Evolutionary conservation across 1,140 invertebrate genomes (phyloP).

Genomic region (Venturia canescens): DNA sequence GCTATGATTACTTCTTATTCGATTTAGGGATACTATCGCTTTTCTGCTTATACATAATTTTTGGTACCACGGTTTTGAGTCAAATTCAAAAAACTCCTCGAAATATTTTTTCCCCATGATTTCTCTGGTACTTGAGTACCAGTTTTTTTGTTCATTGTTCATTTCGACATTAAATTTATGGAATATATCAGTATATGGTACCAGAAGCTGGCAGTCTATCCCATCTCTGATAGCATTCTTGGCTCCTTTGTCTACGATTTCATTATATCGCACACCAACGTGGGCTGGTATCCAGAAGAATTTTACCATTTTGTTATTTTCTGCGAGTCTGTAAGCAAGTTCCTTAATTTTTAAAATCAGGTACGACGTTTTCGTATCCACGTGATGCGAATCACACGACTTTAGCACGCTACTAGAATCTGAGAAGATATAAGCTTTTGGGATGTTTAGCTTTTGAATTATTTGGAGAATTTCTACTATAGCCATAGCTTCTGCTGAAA

Average conservation of each 20-base stretch:
- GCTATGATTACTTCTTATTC: neutral
- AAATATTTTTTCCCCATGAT: neutral
- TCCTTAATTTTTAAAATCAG: slow-evolving; percentile 4
- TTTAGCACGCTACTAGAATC: slow-evolving; percentile 8
- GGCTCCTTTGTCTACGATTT: neutral
- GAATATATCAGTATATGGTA: neutral
- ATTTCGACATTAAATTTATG: neutral
- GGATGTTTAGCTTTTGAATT: neutral
- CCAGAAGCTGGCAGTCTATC: neutral
- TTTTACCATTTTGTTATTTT: neutral
- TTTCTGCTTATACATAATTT: neutral
- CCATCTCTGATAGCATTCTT: slow-evolving; percentile 7
- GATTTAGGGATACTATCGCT: neutral
- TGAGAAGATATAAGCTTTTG: slow-evolving; percentile 2
- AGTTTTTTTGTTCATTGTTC: neutral
- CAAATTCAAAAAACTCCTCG: neutral
- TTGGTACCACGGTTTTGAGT: neutral
- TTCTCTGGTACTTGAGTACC: neutral
- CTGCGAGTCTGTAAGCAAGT: neutral
- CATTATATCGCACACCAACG: neutral
- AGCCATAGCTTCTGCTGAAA: slow-evolving; percentile 7
- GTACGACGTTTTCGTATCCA: neutral
- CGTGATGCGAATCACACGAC: neutral
- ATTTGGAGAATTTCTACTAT: neutral
- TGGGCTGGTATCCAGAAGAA: neutral